These are phyloP conservation scores for Bacillus rossius DNA, from an alignment of 1,140 invertebrate genomes.

Conservation along the genomic window DNA sequence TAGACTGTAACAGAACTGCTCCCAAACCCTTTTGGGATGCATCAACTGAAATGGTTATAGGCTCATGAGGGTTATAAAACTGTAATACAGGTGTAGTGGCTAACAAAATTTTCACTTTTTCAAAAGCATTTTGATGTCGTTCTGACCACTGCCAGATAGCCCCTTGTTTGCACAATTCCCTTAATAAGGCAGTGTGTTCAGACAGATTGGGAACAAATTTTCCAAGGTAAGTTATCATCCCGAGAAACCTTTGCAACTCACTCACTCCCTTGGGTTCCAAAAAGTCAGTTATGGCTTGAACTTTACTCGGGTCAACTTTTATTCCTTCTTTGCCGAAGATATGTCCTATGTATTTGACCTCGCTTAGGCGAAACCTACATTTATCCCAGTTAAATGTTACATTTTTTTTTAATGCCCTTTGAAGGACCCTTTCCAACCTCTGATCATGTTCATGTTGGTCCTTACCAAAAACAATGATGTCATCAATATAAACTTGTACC, in stretches of 20 bases:
- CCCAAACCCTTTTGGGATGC: constrained; percentile 34
- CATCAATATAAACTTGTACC: not conserved
- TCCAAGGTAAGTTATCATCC: constrained; percentile 37
- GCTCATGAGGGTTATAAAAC: constrained; percentile 29
- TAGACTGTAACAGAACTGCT: constrained; percentile 32
- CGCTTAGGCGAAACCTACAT: constrained; percentile 25
- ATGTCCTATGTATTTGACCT: constrained; percentile 38
- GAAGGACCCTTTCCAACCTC: too few species aligned
- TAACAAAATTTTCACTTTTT: constrained; percentile 28
- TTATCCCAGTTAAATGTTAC: constrained; percentile 30
- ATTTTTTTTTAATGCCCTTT: not conserved
- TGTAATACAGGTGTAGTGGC: constrained; percentile 23
- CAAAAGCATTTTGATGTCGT: constrained; percentile 31
- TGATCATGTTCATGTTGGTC: not conserved
- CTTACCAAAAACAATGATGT: not conserved
- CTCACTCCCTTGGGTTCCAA: constrained; percentile 30
- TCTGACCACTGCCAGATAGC: constrained; percentile 30
- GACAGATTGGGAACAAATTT: constrained; percentile 38
- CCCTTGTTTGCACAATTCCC: constrained; percentile 35
- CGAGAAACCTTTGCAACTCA: constrained; percentile 36
- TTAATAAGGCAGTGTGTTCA: constrained; percentile 35
- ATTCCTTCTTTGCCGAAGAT: constrained; percentile 30
- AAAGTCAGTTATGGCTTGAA: constrained; percentile 30
- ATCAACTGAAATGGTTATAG: constrained; percentile 34
- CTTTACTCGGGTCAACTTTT: constrained; percentile 35